Conservation (phyloP, 2,888 invertebrate genomes). For the Sceliomorpha sp. region DNA sequence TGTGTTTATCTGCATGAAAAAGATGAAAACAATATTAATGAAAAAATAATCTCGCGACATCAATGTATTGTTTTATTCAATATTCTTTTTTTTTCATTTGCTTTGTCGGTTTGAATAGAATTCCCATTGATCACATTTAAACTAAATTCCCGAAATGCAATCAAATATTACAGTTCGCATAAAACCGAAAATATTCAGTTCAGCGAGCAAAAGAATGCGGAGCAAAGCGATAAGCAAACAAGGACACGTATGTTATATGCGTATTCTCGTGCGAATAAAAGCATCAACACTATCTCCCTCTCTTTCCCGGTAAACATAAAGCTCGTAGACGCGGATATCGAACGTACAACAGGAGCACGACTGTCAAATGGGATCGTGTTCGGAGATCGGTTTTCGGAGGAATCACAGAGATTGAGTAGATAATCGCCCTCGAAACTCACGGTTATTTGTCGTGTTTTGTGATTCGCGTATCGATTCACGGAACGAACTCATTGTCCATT, state of each 20-base stretch:
- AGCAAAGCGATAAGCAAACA: constrained; percentile 7
- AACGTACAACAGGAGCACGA: constrained; percentile 59
- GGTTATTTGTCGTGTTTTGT: constrained; percentile 15
- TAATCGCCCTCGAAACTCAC: constrained; percentile 57
- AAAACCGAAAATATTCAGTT: background rate
- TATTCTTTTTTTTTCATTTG: too few species aligned
- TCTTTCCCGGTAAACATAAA: constrained; percentile 67
- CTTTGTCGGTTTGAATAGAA: too few species aligned
- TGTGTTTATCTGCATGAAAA: too few species aligned
- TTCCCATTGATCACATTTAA: too few species aligned
- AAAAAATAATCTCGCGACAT: too few species aligned
- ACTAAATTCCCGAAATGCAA: too few species aligned
- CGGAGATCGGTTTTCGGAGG: constrained; percentile 63
- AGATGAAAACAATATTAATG: too few species aligned
- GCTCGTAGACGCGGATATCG: constrained; percentile 57
- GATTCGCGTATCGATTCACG: background rate
- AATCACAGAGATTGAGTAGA: constrained; percentile 60
- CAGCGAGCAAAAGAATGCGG: background rate
- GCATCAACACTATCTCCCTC: constrained; percentile 47
- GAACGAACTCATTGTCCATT: background rate
- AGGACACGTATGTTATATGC: constrained; percentile 15
- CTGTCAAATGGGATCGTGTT: constrained; percentile 67
- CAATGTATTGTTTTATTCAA: too few species aligned
- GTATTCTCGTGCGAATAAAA: constrained; percentile 62
- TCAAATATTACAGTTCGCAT: background rate